Percentiles rank a stretch among this genome's conserved stretches.
These are phyloP conservation scores for Drosophila anceps DNA, from an alignment of 2,888 invertebrate genomes.

Conservation along the genomic window DNA sequence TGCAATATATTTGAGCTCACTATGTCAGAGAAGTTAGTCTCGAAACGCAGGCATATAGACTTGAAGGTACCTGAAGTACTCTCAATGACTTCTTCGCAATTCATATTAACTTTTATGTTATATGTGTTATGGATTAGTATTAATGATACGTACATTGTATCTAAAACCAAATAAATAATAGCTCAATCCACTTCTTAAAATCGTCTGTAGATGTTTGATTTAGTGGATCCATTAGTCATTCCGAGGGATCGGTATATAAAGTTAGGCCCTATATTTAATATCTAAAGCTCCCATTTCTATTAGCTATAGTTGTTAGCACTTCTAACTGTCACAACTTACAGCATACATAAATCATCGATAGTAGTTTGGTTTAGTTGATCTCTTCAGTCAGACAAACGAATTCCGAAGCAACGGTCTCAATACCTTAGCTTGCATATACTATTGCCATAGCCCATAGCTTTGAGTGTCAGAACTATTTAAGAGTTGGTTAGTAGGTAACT, in stretches of 20 bases:
- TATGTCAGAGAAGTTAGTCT: too few species aligned
- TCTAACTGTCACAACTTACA: background rate
- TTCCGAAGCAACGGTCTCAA: background rate
- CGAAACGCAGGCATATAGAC: too few species aligned
- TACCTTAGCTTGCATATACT: background rate
- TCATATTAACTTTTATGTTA: too few species aligned
- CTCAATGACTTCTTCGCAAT: too few species aligned
- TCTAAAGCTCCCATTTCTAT: background rate
- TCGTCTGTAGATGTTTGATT: too few species aligned
- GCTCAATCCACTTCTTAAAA: too few species aligned
- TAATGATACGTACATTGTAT: too few species aligned
- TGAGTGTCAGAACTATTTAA: background rate
- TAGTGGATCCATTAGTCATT: background rate
- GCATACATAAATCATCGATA: background rate
- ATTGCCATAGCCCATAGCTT: background rate
- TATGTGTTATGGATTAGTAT: too few species aligned
- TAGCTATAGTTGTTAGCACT: background rate
- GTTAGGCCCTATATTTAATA: background rate
- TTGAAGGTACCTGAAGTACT: too few species aligned
- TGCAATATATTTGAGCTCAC: too few species aligned
- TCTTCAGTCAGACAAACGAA: background rate
- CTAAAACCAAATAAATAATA: too few species aligned
- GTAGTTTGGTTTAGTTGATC: background rate
- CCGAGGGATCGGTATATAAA: background rate
- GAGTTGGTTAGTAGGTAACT: background rate